These are phyloP conservation scores for Halocynthia aurantium DNA, from an alignment of 23 tunicate species.

Conservation along the genomic window DNA sequence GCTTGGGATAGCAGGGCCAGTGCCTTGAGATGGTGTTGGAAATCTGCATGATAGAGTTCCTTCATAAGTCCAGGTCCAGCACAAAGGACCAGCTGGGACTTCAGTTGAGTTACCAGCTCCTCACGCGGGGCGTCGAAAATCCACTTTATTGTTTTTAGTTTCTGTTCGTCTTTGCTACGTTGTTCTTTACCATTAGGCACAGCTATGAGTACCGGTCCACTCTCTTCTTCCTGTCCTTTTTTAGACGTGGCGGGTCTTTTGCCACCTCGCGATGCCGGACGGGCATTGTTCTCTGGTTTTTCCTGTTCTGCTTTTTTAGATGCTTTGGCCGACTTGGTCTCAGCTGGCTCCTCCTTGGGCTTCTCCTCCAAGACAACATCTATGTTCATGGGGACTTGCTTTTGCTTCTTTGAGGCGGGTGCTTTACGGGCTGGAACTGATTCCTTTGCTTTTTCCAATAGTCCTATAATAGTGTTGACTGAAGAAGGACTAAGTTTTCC, in stretches of 20 bases:
- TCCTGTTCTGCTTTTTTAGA: constrained; percentile 10
- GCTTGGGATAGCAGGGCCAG: constrained; percentile 53
- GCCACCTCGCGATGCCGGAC: constrained; percentile 4
- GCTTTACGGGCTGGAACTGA: constrained; percentile 59
- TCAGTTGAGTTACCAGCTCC: constrained; percentile 65
- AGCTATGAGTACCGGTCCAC: constrained; percentile 33
- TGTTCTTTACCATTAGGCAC: constrained; percentile 77
- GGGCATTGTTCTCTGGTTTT: constrained; percentile 16
- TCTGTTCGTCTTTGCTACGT: constrained; percentile 87
- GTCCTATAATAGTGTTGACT: constrained; percentile 27
- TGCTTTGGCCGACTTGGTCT: not conserved
- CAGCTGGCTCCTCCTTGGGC: constrained; percentile 11
- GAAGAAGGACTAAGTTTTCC: constrained; percentile 55
- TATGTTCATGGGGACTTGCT: not conserved
- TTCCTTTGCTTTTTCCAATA: constrained; percentile 77
- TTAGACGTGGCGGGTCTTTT: constrained; percentile 20
- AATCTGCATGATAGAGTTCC: constrained; percentile 76
- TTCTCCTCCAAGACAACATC: not conserved
- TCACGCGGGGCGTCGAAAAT: constrained; percentile 61
- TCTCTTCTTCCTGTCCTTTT: constrained; percentile 50
- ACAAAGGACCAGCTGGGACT: constrained; percentile 59
- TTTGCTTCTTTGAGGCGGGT: constrained; percentile 23
- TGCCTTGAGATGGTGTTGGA: constrained; percentile 74
- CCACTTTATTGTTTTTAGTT: constrained; percentile 88
- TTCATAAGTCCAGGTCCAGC: constrained; percentile 35